Percentiles rank a stretch among this genome's conserved stretches.
Evolutionary conservation across 1,140 invertebrate species (phyloP).

Genomic region (Cephus cinctus): DNA sequence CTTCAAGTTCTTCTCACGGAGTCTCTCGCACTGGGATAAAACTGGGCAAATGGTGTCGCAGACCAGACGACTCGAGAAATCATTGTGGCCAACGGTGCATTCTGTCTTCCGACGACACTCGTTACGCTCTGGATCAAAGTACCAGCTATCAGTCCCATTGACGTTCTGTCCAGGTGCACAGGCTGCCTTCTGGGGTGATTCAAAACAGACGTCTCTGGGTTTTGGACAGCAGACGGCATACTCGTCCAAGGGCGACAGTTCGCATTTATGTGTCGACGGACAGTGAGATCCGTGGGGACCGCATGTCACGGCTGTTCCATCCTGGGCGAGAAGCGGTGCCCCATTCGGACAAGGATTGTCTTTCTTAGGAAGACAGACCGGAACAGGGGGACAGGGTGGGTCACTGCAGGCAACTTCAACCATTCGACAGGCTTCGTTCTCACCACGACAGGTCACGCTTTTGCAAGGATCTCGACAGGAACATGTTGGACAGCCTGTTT

Average conservation of each 20-base stretch:
- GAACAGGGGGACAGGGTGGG: slow-evolving; percentile 71
- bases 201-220: slow-evolving; percentile 81
- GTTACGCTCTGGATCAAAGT: slow-evolving; percentile 77
- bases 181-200: slow-evolving; percentile 51
- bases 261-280: slow-evolving; percentile 81
- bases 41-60: slow-evolving; percentile 84
- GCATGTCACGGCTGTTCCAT: slow-evolving; percentile 63
- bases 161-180: slow-evolving; percentile 32
- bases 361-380: slow-evolving; percentile 75
- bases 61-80: slow-evolving; percentile 79
- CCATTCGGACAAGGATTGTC: slow-evolving; percentile 72
- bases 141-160: slow-evolving; percentile 66
- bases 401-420: slow-evolving; percentile 58
- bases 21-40: slow-evolving; percentile 75
- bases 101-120: slow-evolving; percentile 70
- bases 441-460: slow-evolving; percentile 68
- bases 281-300: slow-evolving; percentile 73
- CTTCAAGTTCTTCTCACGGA: slow-evolving; percentile 74
- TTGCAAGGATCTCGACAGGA: slow-evolving; percentile 76
- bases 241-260: slow-evolving; percentile 76
- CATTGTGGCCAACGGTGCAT: slow-evolving; percentile 83
- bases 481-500: slow-evolving; percentile 72
- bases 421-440: slow-evolving; percentile 68
- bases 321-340: slow-evolving; percentile 61
- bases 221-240: slow-evolving; percentile 83